A percentile compares a stretch with the other conserved stretches of the same genome.
These are phyloP conservation scores for Geodia barretti DNA, from an alignment of 37 sponge, comb jelly and placozoan genomes.

Conservation along the genomic window DNA sequence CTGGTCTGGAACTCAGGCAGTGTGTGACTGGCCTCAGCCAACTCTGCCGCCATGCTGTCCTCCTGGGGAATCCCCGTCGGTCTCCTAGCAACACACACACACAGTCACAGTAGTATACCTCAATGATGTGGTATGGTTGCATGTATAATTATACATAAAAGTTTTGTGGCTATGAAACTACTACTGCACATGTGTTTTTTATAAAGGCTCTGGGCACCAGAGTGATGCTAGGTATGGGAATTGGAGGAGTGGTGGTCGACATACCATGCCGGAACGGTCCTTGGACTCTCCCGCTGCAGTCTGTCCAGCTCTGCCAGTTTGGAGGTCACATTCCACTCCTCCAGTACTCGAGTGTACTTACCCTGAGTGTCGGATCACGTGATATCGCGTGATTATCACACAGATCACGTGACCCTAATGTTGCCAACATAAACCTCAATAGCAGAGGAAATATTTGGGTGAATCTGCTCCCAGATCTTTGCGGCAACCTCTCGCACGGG, in stretches of 20 bases:
- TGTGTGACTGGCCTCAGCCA: background rate
- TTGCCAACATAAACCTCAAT: slow-evolving; percentile 27
- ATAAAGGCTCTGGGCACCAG: background rate
- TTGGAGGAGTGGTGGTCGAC: background rate
- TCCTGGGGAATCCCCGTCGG: slow-evolving; percentile 34
- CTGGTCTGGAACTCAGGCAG: slow-evolving; percentile 6
- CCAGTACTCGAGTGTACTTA: slow-evolving; percentile 5
- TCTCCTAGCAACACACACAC: slow-evolving; percentile 40
- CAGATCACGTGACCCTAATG: background rate
- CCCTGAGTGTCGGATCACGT: no score
- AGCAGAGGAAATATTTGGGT: slow-evolving; percentile 5
- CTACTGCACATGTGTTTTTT: background rate
- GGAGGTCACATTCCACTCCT: slow-evolving; percentile 21
- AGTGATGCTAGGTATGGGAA: no score
- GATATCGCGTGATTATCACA: no score
- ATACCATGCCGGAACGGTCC: slow-evolving; percentile 30
- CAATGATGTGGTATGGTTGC: no score
- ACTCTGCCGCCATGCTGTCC: background rate
- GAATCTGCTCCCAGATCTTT: slow-evolving; percentile 41
- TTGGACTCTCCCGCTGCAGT: background rate
- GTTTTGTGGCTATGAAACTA: no score
- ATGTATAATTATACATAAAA: no score
- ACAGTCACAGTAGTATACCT: no score
- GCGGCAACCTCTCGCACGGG: slow-evolving; percentile 29
- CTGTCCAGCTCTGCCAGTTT: slow-evolving; percentile 33